A percentile compares a stretch with the other conserved stretches of the same genome.
phyloP scores from a whole-genome alignment of 1,140 invertebrate genomes.

The Drosophila neocordata region DNA sequence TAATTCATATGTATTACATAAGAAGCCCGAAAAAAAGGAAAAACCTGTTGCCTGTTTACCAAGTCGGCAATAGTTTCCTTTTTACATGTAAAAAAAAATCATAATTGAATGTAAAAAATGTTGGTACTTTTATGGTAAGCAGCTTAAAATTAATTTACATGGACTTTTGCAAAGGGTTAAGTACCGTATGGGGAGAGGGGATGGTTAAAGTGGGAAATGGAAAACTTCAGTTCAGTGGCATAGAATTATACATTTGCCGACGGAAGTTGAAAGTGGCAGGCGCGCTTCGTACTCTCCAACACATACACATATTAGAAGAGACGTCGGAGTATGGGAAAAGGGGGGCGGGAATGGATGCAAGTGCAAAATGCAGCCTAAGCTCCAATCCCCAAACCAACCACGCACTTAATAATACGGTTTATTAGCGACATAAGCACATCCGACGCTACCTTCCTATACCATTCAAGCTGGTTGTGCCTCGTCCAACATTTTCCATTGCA shows the following conservation, averaged over 20 bases:
- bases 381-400: conserved; percentile 34
- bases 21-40: background rate
- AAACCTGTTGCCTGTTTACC: conserved; percentile 13
- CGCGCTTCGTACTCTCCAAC: conserved; percentile 36
- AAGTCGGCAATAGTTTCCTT: background rate
- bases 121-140: conserved; percentile 61
- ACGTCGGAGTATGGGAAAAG: background rate
- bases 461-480: background rate
- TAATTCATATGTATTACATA: conserved; percentile 46
- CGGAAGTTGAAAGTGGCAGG: conserved; percentile 76
- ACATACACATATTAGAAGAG: conserved; percentile 6
- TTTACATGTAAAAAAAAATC: background rate
- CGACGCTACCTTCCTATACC: conserved; percentile 45
- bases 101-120: conserved; percentile 66
- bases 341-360: background rate
- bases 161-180: conserved; percentile 10
- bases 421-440: conserved; percentile 81
- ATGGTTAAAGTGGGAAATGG: background rate
- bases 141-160: conserved; percentile 78
- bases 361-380: conserved; percentile 43
- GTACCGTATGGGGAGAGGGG: conserved; percentile 8
- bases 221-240: conserved; percentile 59
- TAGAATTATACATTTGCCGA: conserved; percentile 78
- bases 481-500: conserved; percentile 49
- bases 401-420: conserved; percentile 80